Percentiles rank a stretch among this genome's conserved stretches.
These are phyloP conservation scores for Otis tarda DNA, from an alignment of 2,113 vertebrate genomes.

Conservation along the genomic window DNA sequence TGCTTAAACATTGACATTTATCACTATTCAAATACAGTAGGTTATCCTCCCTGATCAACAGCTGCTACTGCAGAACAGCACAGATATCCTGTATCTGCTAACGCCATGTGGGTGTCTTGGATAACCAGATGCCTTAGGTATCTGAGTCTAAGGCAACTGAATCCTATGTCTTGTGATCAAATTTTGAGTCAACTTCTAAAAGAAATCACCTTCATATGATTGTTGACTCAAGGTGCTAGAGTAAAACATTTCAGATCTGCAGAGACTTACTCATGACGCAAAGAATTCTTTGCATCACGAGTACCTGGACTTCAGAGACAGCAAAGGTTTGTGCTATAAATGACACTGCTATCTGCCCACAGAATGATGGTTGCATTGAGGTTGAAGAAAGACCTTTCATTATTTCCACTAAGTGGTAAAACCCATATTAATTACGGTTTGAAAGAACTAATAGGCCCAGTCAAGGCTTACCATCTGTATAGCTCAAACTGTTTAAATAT, in stretches of 20 bases:
- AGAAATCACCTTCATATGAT: background rate
- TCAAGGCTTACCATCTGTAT: constrained; percentile 38
- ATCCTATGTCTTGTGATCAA: background rate
- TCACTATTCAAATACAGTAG: background rate
- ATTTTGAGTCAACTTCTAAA: background rate
- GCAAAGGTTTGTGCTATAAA: background rate
- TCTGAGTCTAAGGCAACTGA: background rate
- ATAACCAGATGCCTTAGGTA: background rate
- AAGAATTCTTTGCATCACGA: background rate
- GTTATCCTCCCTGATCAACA: background rate
- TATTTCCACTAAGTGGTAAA: constrained; percentile 3
- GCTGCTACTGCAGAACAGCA: background rate
- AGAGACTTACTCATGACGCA: background rate
- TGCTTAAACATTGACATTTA: background rate
- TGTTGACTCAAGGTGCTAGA: background rate
- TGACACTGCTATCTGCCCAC: background rate
- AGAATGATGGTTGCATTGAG: background rate
- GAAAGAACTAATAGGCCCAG: background rate
- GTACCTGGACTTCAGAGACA: accelerated
- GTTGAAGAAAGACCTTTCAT: background rate
- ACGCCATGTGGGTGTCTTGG: background rate
- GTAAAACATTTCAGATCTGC: background rate
- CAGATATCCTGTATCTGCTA: background rate
- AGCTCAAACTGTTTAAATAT: constrained; percentile 14
- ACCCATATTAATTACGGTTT: background rate